Evolutionary conservation across 1,140 invertebrate species (phyloP), one percentile per base, ranked within the genome.

Genomic region (Drosophila albomicans): DNA sequence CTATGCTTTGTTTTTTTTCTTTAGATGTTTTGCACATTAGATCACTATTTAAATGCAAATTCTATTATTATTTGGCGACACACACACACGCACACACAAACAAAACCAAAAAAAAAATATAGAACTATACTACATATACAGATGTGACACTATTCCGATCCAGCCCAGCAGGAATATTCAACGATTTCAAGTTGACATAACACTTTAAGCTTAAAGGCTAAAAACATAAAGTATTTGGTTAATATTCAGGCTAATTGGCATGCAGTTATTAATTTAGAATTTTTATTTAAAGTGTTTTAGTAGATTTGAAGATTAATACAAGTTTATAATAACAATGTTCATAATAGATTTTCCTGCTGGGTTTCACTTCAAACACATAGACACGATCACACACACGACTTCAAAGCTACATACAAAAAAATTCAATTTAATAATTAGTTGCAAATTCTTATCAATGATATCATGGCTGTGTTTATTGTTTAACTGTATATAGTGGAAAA

Each of bases 401-500:
- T 5, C 56, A 38, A 38, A 30, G 8, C 54, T 5, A 57, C 5
- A 54, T 38, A 61, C 10, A 32, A 30, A 48, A 28, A 62, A 65
- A 65, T 7, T 32, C 35, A 51, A 75, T 54, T 63, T 65, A 52
- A 65, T 54, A 65, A 41, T 81, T 73, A 32, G 49, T 62, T 74
- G 49, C 56, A 67, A 51, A 51, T 56, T 48, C 8, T 8, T 15
- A 48, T 20, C 35, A 38, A 56, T 69, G 13, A 20, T 58, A 32
- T 51, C 1, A 69, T 79, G 49, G 66, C 70, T 72, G 75, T 68
- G 52, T 77, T 79, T 75, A 70, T 61, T 82, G 51, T 79, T 75
- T 78, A 72, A 65, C 49, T 82, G 82, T 79, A 79, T 54, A 82
- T 79, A 87, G 81, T 51, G 20, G 10, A 38, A 38, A 38, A 38